Evolutionary conservation across 2,888 invertebrate genomes (phyloP).

Genomic region (Lamproptera curius): DNA sequence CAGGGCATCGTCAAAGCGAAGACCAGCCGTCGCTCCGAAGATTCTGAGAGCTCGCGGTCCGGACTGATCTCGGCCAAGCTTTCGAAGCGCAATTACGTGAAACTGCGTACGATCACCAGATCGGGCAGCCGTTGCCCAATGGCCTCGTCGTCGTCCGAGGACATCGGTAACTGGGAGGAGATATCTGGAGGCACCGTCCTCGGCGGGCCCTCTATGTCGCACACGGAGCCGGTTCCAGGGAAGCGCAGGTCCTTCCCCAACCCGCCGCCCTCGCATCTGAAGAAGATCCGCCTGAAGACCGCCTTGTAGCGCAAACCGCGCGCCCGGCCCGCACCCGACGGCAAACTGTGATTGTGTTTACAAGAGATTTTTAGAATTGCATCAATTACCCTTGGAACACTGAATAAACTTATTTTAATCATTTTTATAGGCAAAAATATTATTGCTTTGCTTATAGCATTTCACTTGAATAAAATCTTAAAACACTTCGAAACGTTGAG

Average conservation of each 20-base stretch:
- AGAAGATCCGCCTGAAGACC: constrained; percentile 66
- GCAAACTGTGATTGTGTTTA: neutral
- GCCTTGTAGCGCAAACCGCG: constrained; percentile 56
- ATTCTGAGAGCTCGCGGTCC: constrained; percentile 46
- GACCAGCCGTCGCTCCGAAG: constrained; percentile 53
- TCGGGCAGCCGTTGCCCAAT: constrained; percentile 37
- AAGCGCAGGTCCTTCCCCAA: constrained; percentile 52
- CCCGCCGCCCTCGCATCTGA: constrained; percentile 53
- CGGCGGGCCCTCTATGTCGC: constrained; percentile 25
- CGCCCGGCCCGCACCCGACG: constrained; percentile 36
- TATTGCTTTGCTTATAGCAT: neutral
- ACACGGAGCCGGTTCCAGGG: constrained; percentile 16
- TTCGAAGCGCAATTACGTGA: constrained; percentile 54
- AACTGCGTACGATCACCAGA: no score
- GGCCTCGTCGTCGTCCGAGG: constrained; percentile 55
- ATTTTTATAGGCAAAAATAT: neutral
- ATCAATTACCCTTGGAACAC: no score
- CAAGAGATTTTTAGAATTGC: no score
- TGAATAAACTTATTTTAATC: no score
- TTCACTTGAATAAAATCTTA: no score
- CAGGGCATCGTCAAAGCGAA: constrained; percentile 50
- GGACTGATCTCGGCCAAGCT: constrained; percentile 43
- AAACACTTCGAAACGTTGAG: no score
- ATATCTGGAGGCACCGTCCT: constrained; percentile 46
- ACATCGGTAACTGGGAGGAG: constrained; percentile 48